Base-by-base conservation (phyloP, 1,140 invertebrate genomes). In the Zaprionus capensis region DNA sequence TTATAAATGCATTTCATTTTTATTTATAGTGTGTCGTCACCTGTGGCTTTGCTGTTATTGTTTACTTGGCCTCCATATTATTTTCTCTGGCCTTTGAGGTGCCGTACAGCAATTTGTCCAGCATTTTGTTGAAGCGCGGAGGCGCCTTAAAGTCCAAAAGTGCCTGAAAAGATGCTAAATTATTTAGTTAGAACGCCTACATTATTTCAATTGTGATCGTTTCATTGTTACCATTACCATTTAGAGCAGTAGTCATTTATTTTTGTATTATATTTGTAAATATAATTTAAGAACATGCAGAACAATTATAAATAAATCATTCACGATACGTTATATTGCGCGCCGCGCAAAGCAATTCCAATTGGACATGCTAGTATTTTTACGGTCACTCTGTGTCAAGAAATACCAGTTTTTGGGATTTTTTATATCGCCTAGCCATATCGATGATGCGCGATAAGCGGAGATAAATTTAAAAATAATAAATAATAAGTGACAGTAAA, bases 71-170 rank as follows among this genome's bases (percentile, higher is more conserved):
- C 12, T 87, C 92, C 7, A 91, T 93, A 22, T 53, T 92, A 0
- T 93, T 92, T 56, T 93, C 92, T 2, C 59, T 93, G 38, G 80
- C 91, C 49, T 93, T 93, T 28, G 92, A 93, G 55, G 24, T 93
- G 57, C 92, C 92, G 17, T 93, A 91, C 56, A 88, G 88, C 71
- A 93, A 92, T 70, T 71, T 92, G n/a, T 93, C 92, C 3, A 86
- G 84, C 17, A 17, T 84, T 15, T 51, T 92, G 20, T 64, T 90
- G 38, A 78, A 67, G 38, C 69, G 80, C 24, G 26, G 38, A 14
- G 31, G 38, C 51, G 74, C 61, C 66, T 64, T 76, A 41, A 80
- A 74, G 59, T 31, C 65, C 49, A 91, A 91, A 63, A 72, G 36
- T 67, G 77, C 82, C 80, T 86, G 82, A 86, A 67, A 46, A 61